Evolutionary conservation across 2,888 invertebrate genomes (phyloP).

Genomic region (Hydriomena furcata): DNA sequence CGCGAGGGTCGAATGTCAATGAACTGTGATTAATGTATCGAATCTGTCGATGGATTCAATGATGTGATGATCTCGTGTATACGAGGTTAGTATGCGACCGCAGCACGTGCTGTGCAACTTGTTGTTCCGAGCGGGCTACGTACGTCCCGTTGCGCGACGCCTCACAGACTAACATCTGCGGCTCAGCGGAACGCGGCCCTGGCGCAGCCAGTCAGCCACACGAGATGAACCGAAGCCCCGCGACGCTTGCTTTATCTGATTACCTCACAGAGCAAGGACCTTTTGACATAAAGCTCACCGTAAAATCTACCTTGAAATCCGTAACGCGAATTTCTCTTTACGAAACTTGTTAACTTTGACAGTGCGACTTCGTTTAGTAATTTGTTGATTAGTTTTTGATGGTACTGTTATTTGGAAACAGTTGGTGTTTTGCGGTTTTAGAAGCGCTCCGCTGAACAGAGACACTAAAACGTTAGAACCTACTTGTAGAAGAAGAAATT

Average conservation of each 20-base stretch:
- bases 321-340: slow-evolving; percentile 61
- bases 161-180: slow-evolving; percentile 62
- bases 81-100: slow-evolving; percentile 40
- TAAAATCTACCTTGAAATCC: slow-evolving; percentile 77
- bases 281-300: slow-evolving; percentile 76
- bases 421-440: slow-evolving; percentile 14
- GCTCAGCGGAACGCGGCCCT: slow-evolving; percentile 46
- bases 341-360: slow-evolving; percentile 48
- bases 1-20: slow-evolving; percentile 41
- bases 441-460: slow-evolving; percentile 26
- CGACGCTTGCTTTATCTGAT: slow-evolving; percentile 71
- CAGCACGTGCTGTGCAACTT: slow-evolving; percentile 39
- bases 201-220: slow-evolving; percentile 38
- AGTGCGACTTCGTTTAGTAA: slow-evolving; percentile 30
- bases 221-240: slow-evolving; percentile 70
- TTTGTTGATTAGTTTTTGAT: slow-evolving; percentile 36
- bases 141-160: slow-evolving; percentile 71
- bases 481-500: slow-evolving; percentile 1
- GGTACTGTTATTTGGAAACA: slow-evolving; percentile 26
- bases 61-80: slow-evolving; percentile 38
- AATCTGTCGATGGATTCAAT: slow-evolving; percentile 35
- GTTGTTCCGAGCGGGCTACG: slow-evolving; percentile 52
- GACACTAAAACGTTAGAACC: neutral
- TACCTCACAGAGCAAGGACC: slow-evolving; percentile 81
- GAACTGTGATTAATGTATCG: slow-evolving; percentile 46